These are phyloP conservation scores for Lonchura striata DNA, from an alignment of 2,113 vertebrate species.

Conservation along the genomic window DNA sequence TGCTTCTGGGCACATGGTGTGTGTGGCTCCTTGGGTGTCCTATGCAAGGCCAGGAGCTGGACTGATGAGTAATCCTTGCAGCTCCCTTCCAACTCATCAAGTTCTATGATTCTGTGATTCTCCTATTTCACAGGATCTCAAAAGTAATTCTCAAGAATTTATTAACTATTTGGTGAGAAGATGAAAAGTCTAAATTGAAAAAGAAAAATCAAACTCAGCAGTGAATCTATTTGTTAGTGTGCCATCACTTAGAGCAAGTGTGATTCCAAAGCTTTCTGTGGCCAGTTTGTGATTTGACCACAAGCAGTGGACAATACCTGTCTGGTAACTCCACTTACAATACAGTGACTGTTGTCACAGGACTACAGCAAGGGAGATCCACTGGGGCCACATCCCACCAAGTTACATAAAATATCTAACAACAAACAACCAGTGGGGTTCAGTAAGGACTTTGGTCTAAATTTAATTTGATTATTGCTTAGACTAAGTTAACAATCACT, in stretches of 20 bases:
- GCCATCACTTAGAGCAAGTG: background rate
- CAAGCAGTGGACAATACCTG: background rate
- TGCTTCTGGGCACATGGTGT: background rate
- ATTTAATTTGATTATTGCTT: background rate
- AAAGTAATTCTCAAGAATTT: background rate
- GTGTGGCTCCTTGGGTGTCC: background rate
- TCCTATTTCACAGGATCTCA: background rate
- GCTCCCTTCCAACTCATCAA: background rate
- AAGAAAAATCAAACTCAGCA: background rate
- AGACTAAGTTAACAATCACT: background rate
- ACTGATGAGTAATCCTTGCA: accelerated
- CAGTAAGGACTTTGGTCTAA: background rate
- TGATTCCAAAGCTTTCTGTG: background rate
- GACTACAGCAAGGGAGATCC: background rate
- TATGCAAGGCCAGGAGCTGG: background rate
- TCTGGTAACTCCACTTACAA: background rate
- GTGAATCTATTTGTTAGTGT: background rate
- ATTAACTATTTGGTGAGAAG: background rate
- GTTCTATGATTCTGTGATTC: background rate
- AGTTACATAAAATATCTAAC: background rate
- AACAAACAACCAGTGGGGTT: background rate
- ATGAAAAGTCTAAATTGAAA: background rate
- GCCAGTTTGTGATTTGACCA: background rate
- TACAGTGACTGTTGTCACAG: background rate
- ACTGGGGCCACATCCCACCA: background rate